These are phyloP conservation scores for Hydrocynus forskahlii DNA, from an alignment of 2,797 vertebrate species.

Conservation along the genomic window DNA sequence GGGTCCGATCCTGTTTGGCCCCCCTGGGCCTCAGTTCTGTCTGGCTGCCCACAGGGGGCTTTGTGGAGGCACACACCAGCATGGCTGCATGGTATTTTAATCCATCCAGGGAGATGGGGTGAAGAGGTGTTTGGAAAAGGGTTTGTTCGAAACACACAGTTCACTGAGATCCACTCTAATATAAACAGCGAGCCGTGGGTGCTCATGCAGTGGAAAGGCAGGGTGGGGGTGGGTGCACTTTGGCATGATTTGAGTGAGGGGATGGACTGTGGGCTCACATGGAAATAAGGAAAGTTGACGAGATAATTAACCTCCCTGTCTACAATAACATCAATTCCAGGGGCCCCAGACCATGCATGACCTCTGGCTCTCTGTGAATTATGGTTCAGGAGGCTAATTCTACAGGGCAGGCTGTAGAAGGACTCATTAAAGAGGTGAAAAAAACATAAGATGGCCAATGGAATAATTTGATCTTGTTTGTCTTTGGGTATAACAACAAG, in stretches of 20 bases:
- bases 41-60: conserved; percentile 42
- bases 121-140: conserved; percentile 58
- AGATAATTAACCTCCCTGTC: conserved; percentile 53
- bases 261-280: conserved; percentile 33
- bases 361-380: conserved; percentile 31
- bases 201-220: conserved; percentile 27
- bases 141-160: conserved; percentile 50
- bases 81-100: conserved; percentile 68
- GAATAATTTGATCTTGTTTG: too few relatives aligned
- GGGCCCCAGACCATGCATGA: conserved; percentile 20
- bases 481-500: neutral
- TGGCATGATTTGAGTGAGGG: conserved; percentile 30
- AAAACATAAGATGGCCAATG: conserved; percentile 9
- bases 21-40: conserved; percentile 28
- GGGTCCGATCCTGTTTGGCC: neutral
- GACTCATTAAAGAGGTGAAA: conserved; percentile 42
- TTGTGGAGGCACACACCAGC: conserved; percentile 60
- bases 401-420: conserved; percentile 33
- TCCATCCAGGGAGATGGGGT: conserved; percentile 49
- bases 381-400: conserved; percentile 33
- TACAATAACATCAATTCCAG: conserved; percentile 41
- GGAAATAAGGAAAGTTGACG: conserved; percentile 46
- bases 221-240: conserved; percentile 34
- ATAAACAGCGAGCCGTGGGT: conserved; percentile 48
- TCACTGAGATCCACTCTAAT: conserved; percentile 54